Conservation (phyloP, 1,140 invertebrate genomes). For the Bombus turneri region DNA sequence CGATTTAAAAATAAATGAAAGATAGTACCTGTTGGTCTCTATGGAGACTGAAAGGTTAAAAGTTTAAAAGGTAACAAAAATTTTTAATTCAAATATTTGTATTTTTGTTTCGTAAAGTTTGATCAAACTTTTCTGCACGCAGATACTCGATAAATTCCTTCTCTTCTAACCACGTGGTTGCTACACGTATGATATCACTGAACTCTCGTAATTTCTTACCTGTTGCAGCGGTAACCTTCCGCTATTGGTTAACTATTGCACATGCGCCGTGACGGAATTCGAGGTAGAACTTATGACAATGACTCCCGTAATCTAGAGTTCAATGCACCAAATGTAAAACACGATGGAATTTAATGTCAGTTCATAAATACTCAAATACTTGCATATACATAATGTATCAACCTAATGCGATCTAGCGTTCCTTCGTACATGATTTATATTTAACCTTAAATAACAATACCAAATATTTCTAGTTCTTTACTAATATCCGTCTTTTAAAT, state of each 20-base stretch:
- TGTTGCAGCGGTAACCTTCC: constrained; percentile 49
- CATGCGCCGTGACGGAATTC: constrained; percentile 45
- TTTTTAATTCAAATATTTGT: too few species aligned
- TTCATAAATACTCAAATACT: not conserved
- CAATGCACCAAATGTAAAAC: not conserved
- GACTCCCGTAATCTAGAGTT: not conserved
- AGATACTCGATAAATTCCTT: too few species aligned
- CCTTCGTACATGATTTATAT: too few species aligned
- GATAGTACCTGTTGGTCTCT: too few species aligned
- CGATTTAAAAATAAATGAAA: too few species aligned
- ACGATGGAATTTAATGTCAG: not conserved
- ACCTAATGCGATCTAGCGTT: not conserved
- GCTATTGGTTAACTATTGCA: constrained; percentile 53
- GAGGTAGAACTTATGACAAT: not conserved
- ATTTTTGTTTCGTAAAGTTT: too few species aligned
- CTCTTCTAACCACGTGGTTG: constrained; percentile 9
- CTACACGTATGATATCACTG: constrained; percentile 3
- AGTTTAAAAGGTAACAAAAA: too few species aligned
- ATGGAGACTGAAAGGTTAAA: too few species aligned
- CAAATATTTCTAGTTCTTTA: not conserved
- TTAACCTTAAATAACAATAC: too few species aligned
- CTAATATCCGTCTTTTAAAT: too few species aligned
- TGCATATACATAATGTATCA: not conserved
- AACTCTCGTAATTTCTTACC: constrained; percentile 57
- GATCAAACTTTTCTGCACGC: too few species aligned